These are phyloP conservation scores for Plectropomus leopardus DNA, from an alignment of 2,113 vertebrate species.

Conservation along the genomic window DNA sequence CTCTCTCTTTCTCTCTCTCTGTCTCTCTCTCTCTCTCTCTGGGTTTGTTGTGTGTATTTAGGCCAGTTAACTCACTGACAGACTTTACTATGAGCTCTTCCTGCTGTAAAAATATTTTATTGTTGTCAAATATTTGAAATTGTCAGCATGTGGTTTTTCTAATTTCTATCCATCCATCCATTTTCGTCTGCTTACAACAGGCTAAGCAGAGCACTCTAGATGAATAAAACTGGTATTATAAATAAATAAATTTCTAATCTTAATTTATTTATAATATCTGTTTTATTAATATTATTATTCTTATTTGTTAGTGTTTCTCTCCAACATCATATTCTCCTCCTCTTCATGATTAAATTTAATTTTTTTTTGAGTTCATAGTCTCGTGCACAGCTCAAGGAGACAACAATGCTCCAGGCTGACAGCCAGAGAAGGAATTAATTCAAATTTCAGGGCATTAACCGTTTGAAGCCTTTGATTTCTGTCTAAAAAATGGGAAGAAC, in stretches of 20 bases:
- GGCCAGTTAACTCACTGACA: background rate
- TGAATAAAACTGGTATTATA: no score
- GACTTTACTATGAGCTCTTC: background rate
- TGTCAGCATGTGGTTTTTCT: background rate
- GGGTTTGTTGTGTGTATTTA: background rate
- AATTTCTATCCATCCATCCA: no score
- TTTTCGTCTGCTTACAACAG: no score
- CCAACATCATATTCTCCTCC: background rate
- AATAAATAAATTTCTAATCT: background rate
- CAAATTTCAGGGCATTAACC: background rate
- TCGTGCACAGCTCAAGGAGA: background rate
- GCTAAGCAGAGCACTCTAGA: no score
- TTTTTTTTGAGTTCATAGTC: background rate
- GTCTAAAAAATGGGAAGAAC: no score
- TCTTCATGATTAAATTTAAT: no score
- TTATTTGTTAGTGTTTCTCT: background rate
- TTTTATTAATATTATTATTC: constrained; percentile 12
- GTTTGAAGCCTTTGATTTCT: no score
- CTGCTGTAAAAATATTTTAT: background rate
- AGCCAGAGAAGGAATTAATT: background rate
- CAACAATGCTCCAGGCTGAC: background rate
- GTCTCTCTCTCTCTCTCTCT: background rate
- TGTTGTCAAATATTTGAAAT: background rate
- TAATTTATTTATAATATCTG: constrained; percentile 7
- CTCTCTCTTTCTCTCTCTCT: constrained; percentile 1